Evolutionary conservation across 2,888 invertebrate genomes (phyloP).

Genomic region (Auanema sp.): DNA sequence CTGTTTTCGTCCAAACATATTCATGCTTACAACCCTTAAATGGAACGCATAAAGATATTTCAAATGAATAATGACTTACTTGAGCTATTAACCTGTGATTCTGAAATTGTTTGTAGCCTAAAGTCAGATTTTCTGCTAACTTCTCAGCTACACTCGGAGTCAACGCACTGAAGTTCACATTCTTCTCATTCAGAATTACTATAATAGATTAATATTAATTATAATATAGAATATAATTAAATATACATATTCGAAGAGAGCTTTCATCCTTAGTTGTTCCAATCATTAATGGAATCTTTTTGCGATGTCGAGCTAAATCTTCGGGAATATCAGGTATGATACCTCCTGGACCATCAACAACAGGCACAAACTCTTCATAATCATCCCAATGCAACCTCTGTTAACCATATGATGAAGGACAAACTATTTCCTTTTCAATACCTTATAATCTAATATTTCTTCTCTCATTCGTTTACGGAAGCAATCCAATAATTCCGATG

Average conservation of each 20-base stretch:
- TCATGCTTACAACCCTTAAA: conserved; percentile 63
- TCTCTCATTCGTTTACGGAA: conserved; percentile 57
- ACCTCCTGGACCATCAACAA: conserved; percentile 61
- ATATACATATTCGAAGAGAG: conserved; percentile 55
- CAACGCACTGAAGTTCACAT: conserved; percentile 55
- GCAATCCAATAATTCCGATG: conserved; percentile 60
- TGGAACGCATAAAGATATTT: too few relatives aligned
- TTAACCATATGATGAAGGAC: not conserved
- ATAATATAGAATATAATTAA: too few relatives aligned
- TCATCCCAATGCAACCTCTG: conserved; percentile 50
- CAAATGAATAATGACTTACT: conserved; percentile 14
- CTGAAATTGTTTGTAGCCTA: conserved; percentile 54
- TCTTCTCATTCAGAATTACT: conserved; percentile 61
- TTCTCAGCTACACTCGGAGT: conserved; percentile 46
- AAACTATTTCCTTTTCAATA: conserved; percentile 14
- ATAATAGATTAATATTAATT: conserved; percentile 7
- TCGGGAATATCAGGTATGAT: conserved; percentile 61
- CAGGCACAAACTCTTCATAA: conserved; percentile 63
- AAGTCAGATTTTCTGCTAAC: conserved; percentile 58
- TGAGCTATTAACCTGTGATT: conserved; percentile 60
- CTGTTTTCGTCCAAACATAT: conserved; percentile 60
- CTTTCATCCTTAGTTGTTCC: conserved; percentile 64
- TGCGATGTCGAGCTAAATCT: conserved; percentile 45
- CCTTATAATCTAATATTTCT: conserved; percentile 58
- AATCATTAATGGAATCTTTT: conserved; percentile 57